Base-by-base conservation (phyloP, 2,888 invertebrate species). In the Xylota segnis region DNA sequence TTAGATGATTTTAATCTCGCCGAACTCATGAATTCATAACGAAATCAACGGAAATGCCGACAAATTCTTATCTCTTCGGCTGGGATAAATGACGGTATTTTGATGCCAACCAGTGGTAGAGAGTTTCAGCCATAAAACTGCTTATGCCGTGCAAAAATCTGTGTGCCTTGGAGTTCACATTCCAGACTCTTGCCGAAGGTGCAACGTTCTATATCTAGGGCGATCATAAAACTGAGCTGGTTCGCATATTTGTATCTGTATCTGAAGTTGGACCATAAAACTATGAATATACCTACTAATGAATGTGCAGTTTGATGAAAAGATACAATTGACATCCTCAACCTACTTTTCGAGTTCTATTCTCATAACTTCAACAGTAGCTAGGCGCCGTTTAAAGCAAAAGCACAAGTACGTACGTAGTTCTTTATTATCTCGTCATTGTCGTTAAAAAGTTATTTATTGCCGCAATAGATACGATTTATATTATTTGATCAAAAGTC, bases 401-500 rank as follows among this genome's bases (percentile, higher is more conserved):
- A 23, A 23, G 2, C 23, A 23, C 6, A 34, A 16, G 14, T 18
- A 34, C 6, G 12, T 7, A 58, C 6, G 12, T 7, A 58, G 2
- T 18, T 34, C 9, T 45, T 56, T 56, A 43, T 16, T 43, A 56
- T 18, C 40, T 43, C 12, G 27, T 7, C 10, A 43, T 6, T 43
- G 68, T 9, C 54, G 18, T 68, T 68, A 56, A 29, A 16, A 16
- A 68, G n/a, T 56, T 43, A 68, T 40, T 56, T 56, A 68, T 56
- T 40, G 16, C 6, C 54, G 12, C 10, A 56, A 16, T 6, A 18
- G n/a, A 14, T 40, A 27, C 18, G 54, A 68, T 68, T 40, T 68
- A 56, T 68, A 12, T 29, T 7, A 29, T 40, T 68, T 56, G 40
- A 68, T 68, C 29, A 40, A 37, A 66, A 37, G 14, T 23, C 43